phyloP scores from a whole-genome alignment of 1,140 invertebrate species.

The Hesperophylax magnus region DNA sequence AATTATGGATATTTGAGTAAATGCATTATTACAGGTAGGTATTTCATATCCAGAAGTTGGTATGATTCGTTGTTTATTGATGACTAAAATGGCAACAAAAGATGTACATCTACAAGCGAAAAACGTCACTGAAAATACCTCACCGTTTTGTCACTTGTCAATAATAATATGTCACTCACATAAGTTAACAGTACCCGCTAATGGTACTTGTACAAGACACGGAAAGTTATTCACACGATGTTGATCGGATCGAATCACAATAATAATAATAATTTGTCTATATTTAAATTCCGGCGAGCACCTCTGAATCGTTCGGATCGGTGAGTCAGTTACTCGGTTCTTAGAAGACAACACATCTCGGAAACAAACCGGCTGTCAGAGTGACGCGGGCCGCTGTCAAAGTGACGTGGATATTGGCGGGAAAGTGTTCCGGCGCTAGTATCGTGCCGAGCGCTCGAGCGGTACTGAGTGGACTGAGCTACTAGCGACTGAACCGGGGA shows the following conservation, averaged over 20 bases:
- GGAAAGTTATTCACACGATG: slow-evolving; percentile 20
- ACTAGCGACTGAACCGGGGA: background rate
- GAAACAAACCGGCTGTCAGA: slow-evolving; percentile 35
- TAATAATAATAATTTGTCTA: slow-evolving; percentile 33
- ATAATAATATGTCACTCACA: slow-evolving; percentile 5
- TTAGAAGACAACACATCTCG: slow-evolving; percentile 24
- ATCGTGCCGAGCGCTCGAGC: slow-evolving; percentile 3
- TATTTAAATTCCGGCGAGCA: slow-evolving; percentile 27
- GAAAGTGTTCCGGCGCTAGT: slow-evolving; percentile 13
- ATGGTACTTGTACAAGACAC: slow-evolving; percentile 8
- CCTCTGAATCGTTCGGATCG: slow-evolving; percentile 37
- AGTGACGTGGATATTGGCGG: slow-evolving; percentile 23
- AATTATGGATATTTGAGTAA: no score
- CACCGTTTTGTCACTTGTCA: slow-evolving; percentile 33
- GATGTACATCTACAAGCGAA: background rate
- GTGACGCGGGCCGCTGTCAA: slow-evolving; percentile 39
- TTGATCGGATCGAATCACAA: slow-evolving; percentile 20
- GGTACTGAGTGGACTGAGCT: slow-evolving; percentile 4
- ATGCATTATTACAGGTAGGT: no score
- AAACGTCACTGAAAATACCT: slow-evolving; percentile 31
- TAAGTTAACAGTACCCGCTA: background rate
- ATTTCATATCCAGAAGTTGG: no score
- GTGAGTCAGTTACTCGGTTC: slow-evolving; percentile 37
- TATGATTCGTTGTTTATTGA: no score
- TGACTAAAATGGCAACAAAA: background rate